Conservation (phyloP, 2,888 invertebrate species). For the Spilosoma lubricipeda region DNA sequence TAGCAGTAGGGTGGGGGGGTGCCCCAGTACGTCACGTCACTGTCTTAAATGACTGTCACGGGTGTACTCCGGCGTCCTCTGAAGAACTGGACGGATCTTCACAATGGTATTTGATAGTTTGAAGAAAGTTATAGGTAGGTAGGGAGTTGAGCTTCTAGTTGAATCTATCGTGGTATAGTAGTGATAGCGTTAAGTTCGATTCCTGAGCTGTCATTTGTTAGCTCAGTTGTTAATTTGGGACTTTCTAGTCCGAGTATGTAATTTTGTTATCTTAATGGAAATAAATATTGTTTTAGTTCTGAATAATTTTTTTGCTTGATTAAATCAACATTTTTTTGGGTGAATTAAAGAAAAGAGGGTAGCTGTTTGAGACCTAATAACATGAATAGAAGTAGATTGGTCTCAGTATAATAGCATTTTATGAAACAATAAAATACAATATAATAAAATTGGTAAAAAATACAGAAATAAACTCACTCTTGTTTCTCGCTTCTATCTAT, state of each 20-base stretch:
- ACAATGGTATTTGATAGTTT: conserved; percentile 73
- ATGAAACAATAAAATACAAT: too few species aligned
- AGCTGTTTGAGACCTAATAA: too few species aligned
- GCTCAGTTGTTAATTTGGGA: neutral
- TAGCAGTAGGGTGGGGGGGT: conserved; percentile 45
- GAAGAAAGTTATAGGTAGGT: conserved; percentile 46
- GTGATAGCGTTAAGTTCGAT: neutral
- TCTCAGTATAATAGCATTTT: too few species aligned
- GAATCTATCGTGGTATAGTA: neutral
- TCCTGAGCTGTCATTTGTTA: neutral
- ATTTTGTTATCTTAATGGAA: neutral
- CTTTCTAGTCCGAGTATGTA: neutral
- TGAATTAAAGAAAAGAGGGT: too few species aligned
- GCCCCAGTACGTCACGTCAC: conserved; percentile 73
- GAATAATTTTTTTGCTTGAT: too few species aligned
- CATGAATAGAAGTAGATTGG: too few species aligned
- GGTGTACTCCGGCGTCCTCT: conserved; percentile 78
- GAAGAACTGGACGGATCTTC: conserved; percentile 78
- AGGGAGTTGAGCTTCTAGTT: conserved; percentile 17
- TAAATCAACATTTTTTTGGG: too few species aligned
- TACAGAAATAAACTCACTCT: too few species aligned
- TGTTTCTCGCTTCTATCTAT: neutral
- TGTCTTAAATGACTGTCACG: conserved; percentile 86
- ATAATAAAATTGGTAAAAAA: too few species aligned
- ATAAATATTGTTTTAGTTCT: neutral